These are phyloP conservation scores for Oreotrochilus melanogaster DNA, from an alignment of 2,113 vertebrate genomes.

Conservation along the genomic window DNA sequence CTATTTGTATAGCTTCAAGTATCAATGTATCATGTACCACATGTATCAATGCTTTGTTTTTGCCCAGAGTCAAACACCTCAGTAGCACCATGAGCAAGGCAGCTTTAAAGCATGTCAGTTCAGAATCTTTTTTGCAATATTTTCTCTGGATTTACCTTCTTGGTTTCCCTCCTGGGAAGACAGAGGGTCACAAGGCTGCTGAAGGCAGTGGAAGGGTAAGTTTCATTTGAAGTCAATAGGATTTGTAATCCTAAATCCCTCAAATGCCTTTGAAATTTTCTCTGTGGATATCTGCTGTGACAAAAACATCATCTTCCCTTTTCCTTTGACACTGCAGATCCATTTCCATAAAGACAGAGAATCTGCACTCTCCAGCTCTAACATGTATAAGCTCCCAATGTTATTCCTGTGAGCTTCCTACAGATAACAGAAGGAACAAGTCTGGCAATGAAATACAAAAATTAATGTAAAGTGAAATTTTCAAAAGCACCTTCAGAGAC, in stretches of 20 bases:
- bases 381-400: not conserved
- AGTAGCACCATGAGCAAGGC: not conserved
- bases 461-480: not conserved
- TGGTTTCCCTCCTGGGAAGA: constrained; percentile 8
- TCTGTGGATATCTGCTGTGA: not conserved
- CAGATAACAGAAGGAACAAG: not conserved
- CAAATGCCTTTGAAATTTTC: not conserved
- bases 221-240: constrained; percentile 19
- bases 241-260: constrained; percentile 51
- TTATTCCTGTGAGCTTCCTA: not conserved
- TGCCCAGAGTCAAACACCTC: constrained; percentile 20
- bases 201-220: not conserved
- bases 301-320: constrained; percentile 8
- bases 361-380: not conserved
- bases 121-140: not conserved
- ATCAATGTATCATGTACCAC: too few species aligned
- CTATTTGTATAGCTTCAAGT: not conserved
- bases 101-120: not conserved
- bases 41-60: not conserved
- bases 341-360: constrained; percentile 2
- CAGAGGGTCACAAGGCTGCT: not conserved
- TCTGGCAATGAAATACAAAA: not conserved
- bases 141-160: not conserved
- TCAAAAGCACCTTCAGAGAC: not conserved
- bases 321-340: not conserved